A percentile compares a stretch with the other conserved stretches of the same genome.
Evolutionary conservation across 2,888 invertebrate genomes (phyloP).

Genomic region (Drosophila borealis): DNA sequence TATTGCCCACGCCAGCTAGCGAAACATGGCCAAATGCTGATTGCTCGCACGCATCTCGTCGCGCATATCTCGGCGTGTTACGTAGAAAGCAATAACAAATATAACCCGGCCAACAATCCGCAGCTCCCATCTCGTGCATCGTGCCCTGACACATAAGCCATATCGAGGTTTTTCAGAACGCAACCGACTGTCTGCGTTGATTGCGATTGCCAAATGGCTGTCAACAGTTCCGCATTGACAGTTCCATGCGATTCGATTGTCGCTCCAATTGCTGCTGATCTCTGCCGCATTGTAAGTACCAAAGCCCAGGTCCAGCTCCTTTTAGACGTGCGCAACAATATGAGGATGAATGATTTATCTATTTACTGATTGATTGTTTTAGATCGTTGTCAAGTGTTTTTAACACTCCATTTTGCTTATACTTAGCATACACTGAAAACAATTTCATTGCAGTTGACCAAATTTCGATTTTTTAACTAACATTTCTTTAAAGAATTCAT

Average conservation of each 20-base stretch:
- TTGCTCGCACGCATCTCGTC: constrained; percentile 68
- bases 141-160: constrained; percentile 54
- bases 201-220: constrained; percentile 52
- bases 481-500: no score
- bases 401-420: no score
- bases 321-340: not conserved
- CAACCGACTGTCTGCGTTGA: constrained; percentile 26
- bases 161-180: constrained; percentile 44
- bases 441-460: not conserved
- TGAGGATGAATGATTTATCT: no score
- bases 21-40: constrained; percentile 75
- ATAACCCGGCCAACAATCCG: constrained; percentile 27
- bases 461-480: no score
- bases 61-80: constrained; percentile 71
- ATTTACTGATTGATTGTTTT: no score
- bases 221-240: constrained; percentile 55
- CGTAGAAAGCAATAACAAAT: constrained; percentile 56
- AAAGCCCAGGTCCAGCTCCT: not conserved
- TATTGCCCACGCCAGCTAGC: constrained; percentile 56
- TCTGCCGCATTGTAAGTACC: no score
- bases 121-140: constrained; percentile 44
- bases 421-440: not conserved
- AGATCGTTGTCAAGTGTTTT: no score
- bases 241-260: constrained; percentile 8
- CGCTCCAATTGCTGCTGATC: constrained; percentile 7